Percentiles rank a stretch among this genome's conserved stretches.
These are phyloP conservation scores for Paratrypauchen microcephalus DNA, from an alignment of 2,797 vertebrate genomes.

Conservation along the genomic window DNA sequence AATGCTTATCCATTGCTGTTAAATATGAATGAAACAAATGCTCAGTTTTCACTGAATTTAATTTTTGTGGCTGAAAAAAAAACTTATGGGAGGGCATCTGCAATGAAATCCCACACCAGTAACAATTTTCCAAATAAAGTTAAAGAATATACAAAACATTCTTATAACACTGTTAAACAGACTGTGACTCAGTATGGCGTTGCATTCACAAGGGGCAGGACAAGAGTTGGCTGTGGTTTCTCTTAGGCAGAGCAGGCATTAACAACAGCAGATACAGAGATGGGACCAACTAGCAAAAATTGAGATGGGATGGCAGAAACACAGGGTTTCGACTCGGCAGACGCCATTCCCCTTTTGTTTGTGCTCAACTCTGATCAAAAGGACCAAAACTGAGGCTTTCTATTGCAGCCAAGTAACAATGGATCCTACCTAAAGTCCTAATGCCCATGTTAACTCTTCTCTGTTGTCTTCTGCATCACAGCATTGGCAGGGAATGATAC, in stretches of 20 bases:
- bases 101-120: conserved; percentile 87
- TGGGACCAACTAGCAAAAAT: conserved; percentile 25
- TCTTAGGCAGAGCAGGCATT: conserved; percentile 20
- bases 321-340: conserved; percentile 23
- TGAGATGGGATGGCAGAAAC: conserved; percentile 49
- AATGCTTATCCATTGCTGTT: conserved; percentile 59
- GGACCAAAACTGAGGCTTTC: background rate
- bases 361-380: background rate
- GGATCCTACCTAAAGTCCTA: conserved; percentile 9
- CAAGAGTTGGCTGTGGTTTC: background rate
- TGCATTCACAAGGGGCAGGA: conserved; percentile 55
- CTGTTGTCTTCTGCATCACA: conserved; percentile 20
- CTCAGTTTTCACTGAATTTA: conserved; percentile 63
- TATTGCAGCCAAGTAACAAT: background rate
- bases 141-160: conserved; percentile 91
- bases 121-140: conserved; percentile 92
- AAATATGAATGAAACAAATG: background rate
- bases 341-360: conserved; percentile 10
- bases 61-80: conserved; percentile 83
- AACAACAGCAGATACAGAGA: conserved; percentile 11
- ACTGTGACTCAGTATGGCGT: conserved; percentile 81
- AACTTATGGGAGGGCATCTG: conserved; percentile 75
- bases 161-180: conserved; percentile 96
- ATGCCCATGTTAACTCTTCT: conserved; percentile 46
- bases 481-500: conserved; percentile 58